Evolutionary conservation across 1,140 invertebrate species (phyloP), one percentile per base, ranked within the genome.

Genomic region (Gryon sp.): DNA sequence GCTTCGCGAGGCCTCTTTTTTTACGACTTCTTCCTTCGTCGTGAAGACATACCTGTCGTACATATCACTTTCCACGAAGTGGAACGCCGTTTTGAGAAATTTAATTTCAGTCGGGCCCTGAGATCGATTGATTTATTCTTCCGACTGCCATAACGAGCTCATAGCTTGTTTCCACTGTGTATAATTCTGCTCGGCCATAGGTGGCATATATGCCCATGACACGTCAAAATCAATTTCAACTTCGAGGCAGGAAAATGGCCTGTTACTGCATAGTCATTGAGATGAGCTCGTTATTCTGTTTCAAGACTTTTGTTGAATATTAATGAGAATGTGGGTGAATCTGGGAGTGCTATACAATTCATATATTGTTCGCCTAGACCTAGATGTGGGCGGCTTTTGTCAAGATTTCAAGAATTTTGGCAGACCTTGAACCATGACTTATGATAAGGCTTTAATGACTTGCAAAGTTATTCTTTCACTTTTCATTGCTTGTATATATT

Each of bases 51-150:
- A 68, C 73, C 73, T 66, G 70, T 62, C 72, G 60, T 66, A 59
- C 43, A 20, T 52, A 50, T 24, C 63, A 41, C 57, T 65, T 70
- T 76, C 60, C 68, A 62, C 74, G 57, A 76, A 66, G 55, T 46
- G 14, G 55, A 68, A 69, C 55, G 62, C 30, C 30, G 60, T 77
- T 75, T 70, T 59, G 48, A 65, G 66, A 65, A 75, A 66, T 70
- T 78, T 66, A 69, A 72, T 75, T 70, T 70, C 48, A 62, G 53
- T 5, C 28, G 36, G 48, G 53, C 16, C 19, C 16, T n/a, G n/a
- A n/a, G n/a, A 14, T 14, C 70, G 50, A 78, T 75, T 79, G 65
- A 79, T 75, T 75, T 74, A 74, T 74, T 65, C 57, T 73, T 73
- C 52, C 76, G 76, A 73, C 68, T 72, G 48, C 28, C 8, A 16